Conservation (phyloP, 2,113 vertebrate species). For the Macquaria australasica region DNA sequence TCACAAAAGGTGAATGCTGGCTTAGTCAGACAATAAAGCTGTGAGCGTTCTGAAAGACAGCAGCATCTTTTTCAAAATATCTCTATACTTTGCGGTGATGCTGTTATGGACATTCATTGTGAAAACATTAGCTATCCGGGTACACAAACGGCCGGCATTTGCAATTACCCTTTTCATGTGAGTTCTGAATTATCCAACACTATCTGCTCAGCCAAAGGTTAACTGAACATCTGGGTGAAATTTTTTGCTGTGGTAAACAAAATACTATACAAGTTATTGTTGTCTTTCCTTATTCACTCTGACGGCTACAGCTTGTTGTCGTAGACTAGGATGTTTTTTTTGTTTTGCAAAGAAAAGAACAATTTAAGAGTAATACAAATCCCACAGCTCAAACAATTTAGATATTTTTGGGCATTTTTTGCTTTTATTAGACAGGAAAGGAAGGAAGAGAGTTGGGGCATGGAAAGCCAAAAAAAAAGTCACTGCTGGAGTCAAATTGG, state of each 20-base stretch:
- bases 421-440: neutral
- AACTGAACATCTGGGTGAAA: neutral
- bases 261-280: constrained; percentile 23
- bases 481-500: neutral
- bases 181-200: constrained; percentile 15
- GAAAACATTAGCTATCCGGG: constrained; percentile 20
- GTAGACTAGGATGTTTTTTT: neutral
- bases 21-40: constrained; percentile 59
- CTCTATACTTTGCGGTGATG: constrained; percentile 21
- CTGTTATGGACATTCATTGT: constrained; percentile 21
- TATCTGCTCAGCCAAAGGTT: constrained; percentile 19
- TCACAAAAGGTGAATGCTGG: constrained; percentile 55
- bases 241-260: neutral
- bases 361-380: neutral
- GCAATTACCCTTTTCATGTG: constrained; percentile 25
- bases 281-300: neutral
- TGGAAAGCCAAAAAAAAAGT: neutral
- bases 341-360: neutral
- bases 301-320: neutral
- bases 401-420: neutral
- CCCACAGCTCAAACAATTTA: neutral
- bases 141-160: constrained; percentile 21
- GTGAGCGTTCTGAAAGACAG: constrained; percentile 36
- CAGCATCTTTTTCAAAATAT: constrained; percentile 40
- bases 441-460: neutral